Evolutionary conservation across 2,888 invertebrate genomes (phyloP).

Genomic region (Metacarcinus magister): DNA sequence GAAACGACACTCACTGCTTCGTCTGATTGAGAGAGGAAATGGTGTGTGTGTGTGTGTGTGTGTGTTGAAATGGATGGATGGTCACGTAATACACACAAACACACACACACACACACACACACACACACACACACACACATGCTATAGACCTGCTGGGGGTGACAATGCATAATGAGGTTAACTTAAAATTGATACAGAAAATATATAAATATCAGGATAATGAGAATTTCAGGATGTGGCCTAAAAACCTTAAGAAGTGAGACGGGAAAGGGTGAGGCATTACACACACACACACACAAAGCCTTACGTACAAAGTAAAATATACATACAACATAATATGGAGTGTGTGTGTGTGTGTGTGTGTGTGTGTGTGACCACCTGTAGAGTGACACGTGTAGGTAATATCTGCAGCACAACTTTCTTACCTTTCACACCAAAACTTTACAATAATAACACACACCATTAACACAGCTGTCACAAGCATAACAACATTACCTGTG

Average conservation of each 20-base stretch:
- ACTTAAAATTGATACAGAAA: too few relatives aligned
- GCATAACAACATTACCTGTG: too few relatives aligned
- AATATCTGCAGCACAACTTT: background rate
- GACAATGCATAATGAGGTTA: too few relatives aligned
- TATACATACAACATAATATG: too few relatives aligned
- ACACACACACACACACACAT: background rate
- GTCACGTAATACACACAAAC: background rate
- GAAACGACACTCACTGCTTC: background rate
- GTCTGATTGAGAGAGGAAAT: background rate
- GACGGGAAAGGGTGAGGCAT: too few relatives aligned
- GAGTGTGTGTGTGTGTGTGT: slow-evolving; percentile 17
- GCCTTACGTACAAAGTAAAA: too few relatives aligned
- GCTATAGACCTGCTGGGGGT: too few relatives aligned
- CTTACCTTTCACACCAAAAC: background rate
- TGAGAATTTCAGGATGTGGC: too few relatives aligned
- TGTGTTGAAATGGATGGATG: background rate
- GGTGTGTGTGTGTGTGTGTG: background rate
- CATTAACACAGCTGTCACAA: background rate
- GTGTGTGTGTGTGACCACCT: background rate
- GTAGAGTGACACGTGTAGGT: too few relatives aligned
- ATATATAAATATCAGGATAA: too few relatives aligned
- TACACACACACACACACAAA: slow-evolving; percentile 11
- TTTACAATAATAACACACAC: background rate
- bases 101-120: background rate
- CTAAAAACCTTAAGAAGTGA: too few relatives aligned